Base-by-base conservation (phyloP, 2,888 invertebrate species). In the Rhingia rostrata region DNA sequence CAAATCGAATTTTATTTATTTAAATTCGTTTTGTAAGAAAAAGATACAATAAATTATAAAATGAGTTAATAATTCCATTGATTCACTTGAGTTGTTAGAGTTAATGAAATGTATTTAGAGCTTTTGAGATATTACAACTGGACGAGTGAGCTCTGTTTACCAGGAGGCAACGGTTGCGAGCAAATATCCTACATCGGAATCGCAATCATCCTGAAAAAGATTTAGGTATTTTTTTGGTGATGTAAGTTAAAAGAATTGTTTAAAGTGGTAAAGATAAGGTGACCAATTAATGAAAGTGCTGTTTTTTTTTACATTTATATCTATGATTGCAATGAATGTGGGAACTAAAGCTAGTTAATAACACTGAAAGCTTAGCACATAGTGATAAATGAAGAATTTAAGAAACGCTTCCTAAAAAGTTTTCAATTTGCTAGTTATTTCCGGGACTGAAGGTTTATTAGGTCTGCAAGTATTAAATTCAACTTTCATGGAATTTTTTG, bases 131-230 rank as follows among this genome's bases (percentile, higher is more conserved):
- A 54, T 53, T 32, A 22, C 49, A 39, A 53, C 12, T 39, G 47
- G 43, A 56, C 33, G 47, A 70, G 39, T 61, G 35, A 37, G 45
- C 45, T 81, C 60, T 58, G 56, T 75, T 82, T 88, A 88, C 87
- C 93, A 93, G 91, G 93, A 93, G 91, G 92, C 92, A 92, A 94
- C 90, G 88, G 93, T 91, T 88, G 93, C 93, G 90, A 94, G 93
- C 90, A 94, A 92, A 90, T 93, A 92, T 90, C 93, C 94, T 89
- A 94, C 92, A 86, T 93, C 92, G 88, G 93, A 93, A 90, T 92
- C 92, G 91, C 93, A 90, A 89, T 94, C 94, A 90, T 93, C 94
- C 94, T 94, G 94, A 91, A 94, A 94, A 91, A 92, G 92, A 85
- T 66, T 33, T 43, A 39, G 67, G 74, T 63, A 69, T n/a, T 54